phyloP scores from a whole-genome alignment of 2,797 vertebrate genomes.

The Florisuga fusca region DNA sequence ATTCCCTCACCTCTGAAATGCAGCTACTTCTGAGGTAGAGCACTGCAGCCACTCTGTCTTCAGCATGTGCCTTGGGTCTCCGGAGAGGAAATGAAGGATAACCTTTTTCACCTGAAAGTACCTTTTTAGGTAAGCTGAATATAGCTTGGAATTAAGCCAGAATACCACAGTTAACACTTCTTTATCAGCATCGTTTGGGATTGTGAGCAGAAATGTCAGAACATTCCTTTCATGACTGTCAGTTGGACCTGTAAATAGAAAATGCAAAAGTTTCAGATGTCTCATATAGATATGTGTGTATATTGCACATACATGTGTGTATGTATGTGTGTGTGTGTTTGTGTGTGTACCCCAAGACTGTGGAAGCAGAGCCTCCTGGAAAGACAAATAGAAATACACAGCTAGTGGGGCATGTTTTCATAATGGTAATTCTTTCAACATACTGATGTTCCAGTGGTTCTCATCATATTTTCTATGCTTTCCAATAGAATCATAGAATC shows the following conservation, averaged over 20 bases:
- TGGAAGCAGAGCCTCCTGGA: neutral
- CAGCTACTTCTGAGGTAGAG: constrained; percentile 34
- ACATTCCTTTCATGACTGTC: neutral
- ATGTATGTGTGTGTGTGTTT: neutral
- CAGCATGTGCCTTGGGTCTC: neutral
- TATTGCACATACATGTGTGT: neutral
- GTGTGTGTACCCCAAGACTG: neutral
- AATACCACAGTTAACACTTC: neutral
- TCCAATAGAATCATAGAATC: too few species aligned
- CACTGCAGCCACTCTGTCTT: neutral
- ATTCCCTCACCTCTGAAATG: constrained; percentile 44
- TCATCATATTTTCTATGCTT: neutral
- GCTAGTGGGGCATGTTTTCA: neutral
- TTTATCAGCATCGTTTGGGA: neutral
- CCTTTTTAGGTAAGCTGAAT: constrained; percentile 28
- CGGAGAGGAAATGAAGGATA: constrained; percentile 21
- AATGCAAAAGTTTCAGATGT: neutral
- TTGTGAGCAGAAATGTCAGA: constrained; percentile 27
- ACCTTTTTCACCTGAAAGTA: constrained; percentile 55
- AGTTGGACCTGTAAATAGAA: neutral
- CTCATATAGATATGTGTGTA: accelerated
- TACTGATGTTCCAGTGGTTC: neutral
- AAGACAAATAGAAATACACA: neutral
- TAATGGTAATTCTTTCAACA: neutral
- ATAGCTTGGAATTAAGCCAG: constrained; percentile 11